Evolutionary conservation across 2,888 invertebrate species (phyloP).

Genomic region (Tuberolachnus salignus): DNA sequence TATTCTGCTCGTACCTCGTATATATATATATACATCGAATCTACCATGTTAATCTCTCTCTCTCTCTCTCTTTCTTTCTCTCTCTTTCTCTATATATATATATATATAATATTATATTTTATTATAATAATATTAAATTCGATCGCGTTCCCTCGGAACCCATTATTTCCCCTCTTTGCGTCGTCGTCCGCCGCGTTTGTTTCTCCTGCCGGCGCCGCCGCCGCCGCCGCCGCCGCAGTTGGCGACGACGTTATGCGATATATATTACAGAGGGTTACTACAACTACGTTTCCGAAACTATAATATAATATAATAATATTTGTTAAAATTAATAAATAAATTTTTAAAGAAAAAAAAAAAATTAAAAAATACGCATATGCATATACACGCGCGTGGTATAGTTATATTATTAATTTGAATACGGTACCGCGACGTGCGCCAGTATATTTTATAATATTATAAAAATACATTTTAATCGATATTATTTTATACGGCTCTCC

Average conservation of each 20-base stretch:
- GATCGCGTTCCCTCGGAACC: slow-evolving; percentile 24
- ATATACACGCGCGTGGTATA: neutral
- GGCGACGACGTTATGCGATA: too few species aligned
- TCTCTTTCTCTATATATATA: too few species aligned
- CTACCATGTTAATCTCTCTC: too few species aligned
- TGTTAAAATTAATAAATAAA: too few species aligned
- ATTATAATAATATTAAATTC: slow-evolving; percentile 21
- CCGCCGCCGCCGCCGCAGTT: too few species aligned
- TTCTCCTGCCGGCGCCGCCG: too few species aligned
- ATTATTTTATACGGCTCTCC: slow-evolving; percentile 25
- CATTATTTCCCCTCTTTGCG: slow-evolving; percentile 27
- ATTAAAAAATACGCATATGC: too few species aligned
- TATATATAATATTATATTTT: too few species aligned
- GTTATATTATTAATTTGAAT: slow-evolving; percentile 27
- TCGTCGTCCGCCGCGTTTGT: neutral
- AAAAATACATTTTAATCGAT: slow-evolving; percentile 40
- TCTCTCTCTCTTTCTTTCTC: too few species aligned
- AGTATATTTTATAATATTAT: slow-evolving; percentile 21
- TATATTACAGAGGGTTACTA: slow-evolving; percentile 22
- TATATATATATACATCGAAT: too few species aligned
- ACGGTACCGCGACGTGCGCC: neutral
- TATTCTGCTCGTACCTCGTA: slow-evolving; percentile 13
- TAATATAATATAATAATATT: too few species aligned
- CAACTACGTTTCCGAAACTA: too few species aligned
- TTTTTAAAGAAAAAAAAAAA: neutral